These are phyloP conservation scores for Asobara japonica DNA, from an alignment of 1,140 invertebrate species.

Conservation along the genomic window DNA sequence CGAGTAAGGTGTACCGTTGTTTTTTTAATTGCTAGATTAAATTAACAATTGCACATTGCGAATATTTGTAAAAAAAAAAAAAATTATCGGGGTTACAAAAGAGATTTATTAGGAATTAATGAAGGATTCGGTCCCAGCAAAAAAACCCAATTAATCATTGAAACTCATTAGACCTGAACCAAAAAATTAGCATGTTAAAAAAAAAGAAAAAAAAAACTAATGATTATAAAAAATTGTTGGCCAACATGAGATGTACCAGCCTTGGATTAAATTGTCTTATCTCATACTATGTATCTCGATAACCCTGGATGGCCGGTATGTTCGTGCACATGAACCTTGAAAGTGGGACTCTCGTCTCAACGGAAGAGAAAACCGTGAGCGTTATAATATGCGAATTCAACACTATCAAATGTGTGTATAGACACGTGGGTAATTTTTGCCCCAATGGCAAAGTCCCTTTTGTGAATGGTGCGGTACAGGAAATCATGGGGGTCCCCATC, in stretches of 20 bases:
- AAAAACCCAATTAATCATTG: too few relatives aligned
- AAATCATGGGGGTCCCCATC: too few relatives aligned
- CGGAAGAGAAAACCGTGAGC: slow-evolving; percentile 34
- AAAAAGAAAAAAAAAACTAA: too few relatives aligned
- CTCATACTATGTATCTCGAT: slow-evolving; percentile 19
- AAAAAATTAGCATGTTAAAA: too few relatives aligned
- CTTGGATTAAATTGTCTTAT: slow-evolving; percentile 26
- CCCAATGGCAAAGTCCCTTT: background rate
- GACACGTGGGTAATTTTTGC: slow-evolving; percentile 7
- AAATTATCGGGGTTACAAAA: too few relatives aligned
- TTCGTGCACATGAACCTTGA: slow-evolving; percentile 33
- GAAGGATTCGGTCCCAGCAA: too few relatives aligned
- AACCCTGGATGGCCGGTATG: slow-evolving; percentile 30
- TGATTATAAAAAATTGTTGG: background rate
- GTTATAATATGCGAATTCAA: background rate
- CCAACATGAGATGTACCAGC: background rate
- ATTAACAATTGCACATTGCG: background rate
- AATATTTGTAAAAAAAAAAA: background rate
- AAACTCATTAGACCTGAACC: too few relatives aligned
- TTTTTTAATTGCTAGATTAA: background rate
- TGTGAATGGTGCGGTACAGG: background rate
- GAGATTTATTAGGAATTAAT: too few relatives aligned
- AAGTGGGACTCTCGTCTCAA: slow-evolving; percentile 32
- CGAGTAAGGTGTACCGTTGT: background rate
- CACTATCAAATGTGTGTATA: background rate